Evolutionary conservation across 1,140 invertebrate genomes (phyloP), one percentile per base, ranked within the genome.

Genomic region (Zaprionus gabonicus): DNA sequence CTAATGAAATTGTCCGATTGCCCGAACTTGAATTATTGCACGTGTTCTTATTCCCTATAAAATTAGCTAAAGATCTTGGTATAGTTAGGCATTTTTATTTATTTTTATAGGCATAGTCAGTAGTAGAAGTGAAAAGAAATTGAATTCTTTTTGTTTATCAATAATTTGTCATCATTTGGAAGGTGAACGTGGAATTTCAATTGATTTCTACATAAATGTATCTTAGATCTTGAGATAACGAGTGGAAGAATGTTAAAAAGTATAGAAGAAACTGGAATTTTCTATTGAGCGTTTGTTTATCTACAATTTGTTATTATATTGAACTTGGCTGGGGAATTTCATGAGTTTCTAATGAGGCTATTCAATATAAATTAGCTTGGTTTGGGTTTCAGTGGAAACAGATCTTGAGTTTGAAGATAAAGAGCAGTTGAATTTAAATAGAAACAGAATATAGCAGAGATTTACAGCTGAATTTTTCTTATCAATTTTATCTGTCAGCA

Each of bases 1-100:
- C 23, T 77, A 77, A 77, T 77, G 46, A 77, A 72, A 58, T 77
- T 56, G 34, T 20, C 38, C 6, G 58, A 62, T 58, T 34, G 44
- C n/a, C 12, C 66, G 69, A 76, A 64, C 74, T 76, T 76, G 69
- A 60, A 64, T 10, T 34, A 55, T 49, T 69, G 17, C 65, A 46
- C 56, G 58, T 55, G 70, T 13, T 53, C 20, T 46, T 46, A 1
- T 13, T 20, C 4, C n/a, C 6, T 31, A 3, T 31, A 23, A 51
- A 51, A 10, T 25, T 10, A 51, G 4, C 41, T 17, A 1, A 51
- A 51, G 7, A 51, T 51, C 2, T 23, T 1, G 38, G 38, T 2
- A 41, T 5, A 41, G 38, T 13, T 15, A 41, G 10, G 46, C 0
- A 51, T 23, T n/a, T n/a, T n/a, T n/a, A n/a, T n/a, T n/a, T n/a